Evolutionary conservation across 2,797 vertebrate genomes (phyloP).

Genomic region (Anguilla obscura): DNA sequence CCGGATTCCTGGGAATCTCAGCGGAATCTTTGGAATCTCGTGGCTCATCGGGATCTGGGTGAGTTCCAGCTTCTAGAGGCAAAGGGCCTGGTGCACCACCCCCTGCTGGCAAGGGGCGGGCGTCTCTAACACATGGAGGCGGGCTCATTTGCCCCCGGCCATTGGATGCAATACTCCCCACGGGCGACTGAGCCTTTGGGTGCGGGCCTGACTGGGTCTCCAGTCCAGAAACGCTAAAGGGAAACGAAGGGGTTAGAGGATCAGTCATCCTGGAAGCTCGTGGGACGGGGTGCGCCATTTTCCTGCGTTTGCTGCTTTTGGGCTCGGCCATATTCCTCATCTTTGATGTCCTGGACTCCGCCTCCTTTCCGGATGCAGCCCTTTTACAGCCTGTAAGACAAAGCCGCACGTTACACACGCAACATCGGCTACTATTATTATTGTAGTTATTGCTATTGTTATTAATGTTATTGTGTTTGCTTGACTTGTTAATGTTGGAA

Average conservation of each 20-base stretch:
- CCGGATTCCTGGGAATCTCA: conserved; percentile 22
- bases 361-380: conserved; percentile 41
- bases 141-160: conserved; percentile 37
- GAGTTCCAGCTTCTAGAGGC: conserved; percentile 41
- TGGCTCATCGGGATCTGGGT: conserved; percentile 65
- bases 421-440: background rate
- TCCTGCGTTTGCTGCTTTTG: conserved; percentile 63
- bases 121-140: conserved; percentile 36
- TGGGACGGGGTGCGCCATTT: conserved; percentile 44
- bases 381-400: conserved; percentile 42
- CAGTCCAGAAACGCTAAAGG: background rate
- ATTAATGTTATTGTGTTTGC: background rate
- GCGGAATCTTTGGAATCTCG: conserved; percentile 37
- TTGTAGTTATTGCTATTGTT: background rate
- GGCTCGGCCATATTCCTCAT: conserved; percentile 53
- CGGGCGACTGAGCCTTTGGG: conserved; percentile 62
- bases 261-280: conserved; percentile 52
- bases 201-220: conserved; percentile 36
- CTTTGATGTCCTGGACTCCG: conserved; percentile 37
- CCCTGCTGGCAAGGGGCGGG: conserved; percentile 25
- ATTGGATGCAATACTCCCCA: conserved; percentile 52
- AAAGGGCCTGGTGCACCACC: conserved; percentile 31
- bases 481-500: background rate
- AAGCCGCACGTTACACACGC: background rate
- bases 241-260: conserved; percentile 29